Conservation (phyloP, 2,888 invertebrate species). For the Macrosoma leucophasiata region DNA sequence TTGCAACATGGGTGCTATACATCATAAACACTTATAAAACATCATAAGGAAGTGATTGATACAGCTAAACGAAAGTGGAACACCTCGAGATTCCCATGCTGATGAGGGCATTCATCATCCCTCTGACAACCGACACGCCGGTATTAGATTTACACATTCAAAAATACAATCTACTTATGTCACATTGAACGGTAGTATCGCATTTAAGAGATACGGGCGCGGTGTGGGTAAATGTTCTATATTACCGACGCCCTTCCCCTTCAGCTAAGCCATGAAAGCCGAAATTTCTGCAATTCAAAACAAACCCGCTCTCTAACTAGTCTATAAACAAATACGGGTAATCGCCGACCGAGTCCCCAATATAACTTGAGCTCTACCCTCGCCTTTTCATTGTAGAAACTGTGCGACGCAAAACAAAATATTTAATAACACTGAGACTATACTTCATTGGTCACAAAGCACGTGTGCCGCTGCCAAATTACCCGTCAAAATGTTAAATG, state of each 20-base stretch:
- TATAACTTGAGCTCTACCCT: conserved; percentile 19
- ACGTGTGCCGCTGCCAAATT: conserved; percentile 51
- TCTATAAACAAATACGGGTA: conserved; percentile 25
- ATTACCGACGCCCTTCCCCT: too few relatives aligned
- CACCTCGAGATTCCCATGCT: conserved; percentile 26
- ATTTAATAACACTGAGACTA: conserved; percentile 31
- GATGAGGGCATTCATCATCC: conserved; percentile 60
- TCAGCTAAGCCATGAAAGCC: conserved; percentile 17
- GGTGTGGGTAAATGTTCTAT: too few relatives aligned
- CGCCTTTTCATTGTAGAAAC: conserved; percentile 10
- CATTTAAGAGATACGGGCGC: too few relatives aligned
- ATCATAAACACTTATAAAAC: too few relatives aligned
- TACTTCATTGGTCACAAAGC: conserved; percentile 37
- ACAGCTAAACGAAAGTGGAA: conserved; percentile 30
- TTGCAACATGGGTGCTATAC: too few relatives aligned
- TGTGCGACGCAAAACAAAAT: conserved; percentile 18
- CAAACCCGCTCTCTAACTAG: conserved; percentile 28
- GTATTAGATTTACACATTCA: conserved; percentile 25
- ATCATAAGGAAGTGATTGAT: conserved; percentile 72
- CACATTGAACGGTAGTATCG: too few relatives aligned
- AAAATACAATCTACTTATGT: too few relatives aligned
- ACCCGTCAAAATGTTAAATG: conserved; percentile 60
- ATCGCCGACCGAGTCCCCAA: conserved; percentile 19
- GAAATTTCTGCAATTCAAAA: conserved; percentile 29
- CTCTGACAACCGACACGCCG: conserved; percentile 42